These are phyloP conservation scores for Acanthopagrus latus DNA, from an alignment of 2,797 vertebrate species.

Conservation along the genomic window DNA sequence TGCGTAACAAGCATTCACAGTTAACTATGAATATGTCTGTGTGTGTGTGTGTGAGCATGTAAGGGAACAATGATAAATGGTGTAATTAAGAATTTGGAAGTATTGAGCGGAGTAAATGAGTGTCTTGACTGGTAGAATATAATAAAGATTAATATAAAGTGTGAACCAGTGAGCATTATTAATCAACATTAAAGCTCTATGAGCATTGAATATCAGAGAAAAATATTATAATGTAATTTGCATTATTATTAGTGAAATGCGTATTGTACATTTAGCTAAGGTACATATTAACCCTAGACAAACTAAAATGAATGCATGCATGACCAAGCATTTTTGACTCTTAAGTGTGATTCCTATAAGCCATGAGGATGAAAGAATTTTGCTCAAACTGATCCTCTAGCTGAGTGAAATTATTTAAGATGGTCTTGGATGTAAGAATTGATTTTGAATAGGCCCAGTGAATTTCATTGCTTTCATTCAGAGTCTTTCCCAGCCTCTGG, in stretches of 20 bases:
- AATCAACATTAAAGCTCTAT: conserved; percentile 1
- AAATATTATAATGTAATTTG: conserved; percentile 27
- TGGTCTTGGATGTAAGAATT: not conserved
- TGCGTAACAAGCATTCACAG: conserved; percentile 19
- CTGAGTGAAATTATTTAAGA: conserved; percentile 10
- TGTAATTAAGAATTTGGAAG: conserved; percentile 41
- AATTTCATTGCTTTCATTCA: conserved; percentile 38
- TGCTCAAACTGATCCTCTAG: not conserved
- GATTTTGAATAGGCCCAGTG: conserved; percentile 22
- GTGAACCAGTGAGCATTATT: not conserved
- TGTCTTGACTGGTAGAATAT: conserved; percentile 21
- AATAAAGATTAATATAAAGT: conserved; percentile 37
- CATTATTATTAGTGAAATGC: conserved; percentile 22
- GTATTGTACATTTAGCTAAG: conserved; percentile 13
- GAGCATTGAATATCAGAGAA: not conserved
- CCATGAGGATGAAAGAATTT: not conserved
- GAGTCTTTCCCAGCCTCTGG: conserved; percentile 36
- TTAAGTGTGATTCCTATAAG: not conserved
- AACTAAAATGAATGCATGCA: not conserved
- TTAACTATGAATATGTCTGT: conserved; percentile 3
- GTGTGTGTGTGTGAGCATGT: not conserved
- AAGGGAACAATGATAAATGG: conserved; percentile 34
- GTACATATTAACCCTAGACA: not conserved
- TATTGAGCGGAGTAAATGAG: conserved; percentile 18
- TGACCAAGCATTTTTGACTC: not conserved